A percentile compares a stretch with the other conserved stretches of the same genome.
phyloP scores from a whole-genome alignment of 2,888 invertebrate species.

The Drepanosiphum platanoidis region DNA sequence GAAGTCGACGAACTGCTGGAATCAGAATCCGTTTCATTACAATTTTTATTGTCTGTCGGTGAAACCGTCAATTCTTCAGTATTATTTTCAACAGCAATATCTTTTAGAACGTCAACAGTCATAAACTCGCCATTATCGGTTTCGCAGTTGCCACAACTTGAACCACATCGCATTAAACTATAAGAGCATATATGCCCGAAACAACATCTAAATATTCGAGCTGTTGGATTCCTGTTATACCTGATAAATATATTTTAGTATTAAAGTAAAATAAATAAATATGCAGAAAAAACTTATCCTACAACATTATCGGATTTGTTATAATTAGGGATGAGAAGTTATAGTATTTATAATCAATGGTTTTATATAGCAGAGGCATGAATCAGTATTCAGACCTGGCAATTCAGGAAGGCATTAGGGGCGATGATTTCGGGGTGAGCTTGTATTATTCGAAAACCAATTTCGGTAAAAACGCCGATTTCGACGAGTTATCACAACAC shows the following conservation, averaged over 20 bases:
- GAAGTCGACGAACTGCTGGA: no score
- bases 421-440: no score
- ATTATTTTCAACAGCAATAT: background rate
- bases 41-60: no score
- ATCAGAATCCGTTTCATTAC: no score
- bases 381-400: no score
- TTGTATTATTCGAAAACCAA: no score
- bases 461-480: no score
- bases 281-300: background rate
- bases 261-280: background rate
- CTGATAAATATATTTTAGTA: background rate
- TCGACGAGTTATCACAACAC: no score
- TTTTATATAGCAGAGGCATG: no score
- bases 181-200: background rate
- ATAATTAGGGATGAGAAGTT: no score
- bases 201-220: conserved; percentile 5
- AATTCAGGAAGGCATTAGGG: no score
- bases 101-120: background rate
- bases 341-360: no score
- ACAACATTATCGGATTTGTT: background rate
- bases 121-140: background rate
- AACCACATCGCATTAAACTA: conserved; percentile 5
- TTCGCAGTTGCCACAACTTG: conserved; percentile 4
- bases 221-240: background rate
- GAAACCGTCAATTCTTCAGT: background rate